Evolutionary conservation across 2,888 invertebrate species (phyloP), one percentile per base, ranked within the genome.

Genomic region (Megaustenia siamemsis): DNA sequence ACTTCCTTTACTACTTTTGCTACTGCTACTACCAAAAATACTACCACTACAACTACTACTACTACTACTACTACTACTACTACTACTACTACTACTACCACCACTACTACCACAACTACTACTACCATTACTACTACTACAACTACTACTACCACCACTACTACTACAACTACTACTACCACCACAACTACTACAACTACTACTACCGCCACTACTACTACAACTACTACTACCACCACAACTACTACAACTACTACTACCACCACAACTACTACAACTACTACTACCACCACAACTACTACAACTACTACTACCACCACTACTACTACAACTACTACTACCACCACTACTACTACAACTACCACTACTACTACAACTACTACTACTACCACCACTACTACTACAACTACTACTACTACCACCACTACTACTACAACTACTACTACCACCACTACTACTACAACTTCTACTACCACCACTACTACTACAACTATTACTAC

Each of bases 61-160:
- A 40, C 73, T 73, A 18, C 73, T 73, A 40, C 73, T 73, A 40
- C 73, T 73, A 40, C 73, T 73, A 40, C 73, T 73, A 40, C 73
- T 73, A 73, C 73, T 73, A 40, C 73, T 73, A 18, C 73, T 73
- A 18, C 73, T 73, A 40, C 49, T n/a, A n/a, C n/a, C n/a, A n/a
- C n/a, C n/a, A n/a, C n/a, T n/a, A n/a, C n/a, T n/a, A n/a, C n/a
- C n/a, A n/a, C n/a, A n/a, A n/a, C n/a, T n/a, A n/a, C n/a, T n/a
- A n/a, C n/a, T n/a, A n/a, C n/a, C n/a, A n/a, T 49, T n/a, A n/a
- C n/a, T n/a, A n/a, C n/a, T n/a, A n/a, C n/a, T n/a, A n/a, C n/a
- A n/a, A n/a, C n/a, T n/a, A n/a, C n/a, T n/a, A n/a, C n/a, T n/a
- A n/a, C n/a, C n/a, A n/a, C n/a, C n/a, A n/a, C n/a, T n/a, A n/a